A percentile compares a stretch with the other conserved stretches of the same genome.
Evolutionary conservation across 2,797 vertebrate species (phyloP).

Genomic region (Manis javanica): DNA sequence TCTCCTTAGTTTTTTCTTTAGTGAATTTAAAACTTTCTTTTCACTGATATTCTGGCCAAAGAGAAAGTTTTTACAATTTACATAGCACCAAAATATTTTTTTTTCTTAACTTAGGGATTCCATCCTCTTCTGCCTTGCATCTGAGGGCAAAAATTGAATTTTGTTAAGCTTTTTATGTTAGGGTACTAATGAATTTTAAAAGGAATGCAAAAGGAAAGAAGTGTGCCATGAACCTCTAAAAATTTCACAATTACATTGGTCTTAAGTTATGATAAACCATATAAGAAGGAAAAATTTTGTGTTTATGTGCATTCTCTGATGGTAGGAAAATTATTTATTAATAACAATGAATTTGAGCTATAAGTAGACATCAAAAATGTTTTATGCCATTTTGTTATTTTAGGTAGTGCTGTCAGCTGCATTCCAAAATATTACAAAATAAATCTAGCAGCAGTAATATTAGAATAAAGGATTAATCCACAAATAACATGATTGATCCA

Average conservation of each 20-base stretch:
- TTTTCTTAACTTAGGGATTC: neutral
- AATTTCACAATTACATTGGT: constrained; percentile 28
- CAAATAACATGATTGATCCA: neutral
- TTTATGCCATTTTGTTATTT: neutral
- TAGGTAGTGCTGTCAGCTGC: neutral
- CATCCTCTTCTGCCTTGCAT: constrained; percentile 17
- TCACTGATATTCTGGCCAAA: neutral
- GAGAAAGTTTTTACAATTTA: neutral
- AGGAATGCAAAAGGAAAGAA: neutral
- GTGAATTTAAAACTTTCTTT: constrained; percentile 1
- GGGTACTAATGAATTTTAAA: neutral
- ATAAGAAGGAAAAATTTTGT: neutral
- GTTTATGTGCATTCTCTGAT: neutral
- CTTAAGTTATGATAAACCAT: constrained; percentile 10
- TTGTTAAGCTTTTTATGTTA: neutral
- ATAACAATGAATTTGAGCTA: neutral
- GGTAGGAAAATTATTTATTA: constrained; percentile 9
- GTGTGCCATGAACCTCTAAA: neutral
- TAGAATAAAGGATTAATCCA: constrained; percentile 37
- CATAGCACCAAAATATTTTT: too few species aligned
- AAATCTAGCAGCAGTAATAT: neutral
- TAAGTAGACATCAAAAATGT: neutral
- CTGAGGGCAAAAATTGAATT: constrained; percentile 42
- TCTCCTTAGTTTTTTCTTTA: neutral
- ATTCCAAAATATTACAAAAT: neutral